phyloP scores from a whole-genome alignment of 2,797 vertebrate species.

The Myripristis murdjan region DNA sequence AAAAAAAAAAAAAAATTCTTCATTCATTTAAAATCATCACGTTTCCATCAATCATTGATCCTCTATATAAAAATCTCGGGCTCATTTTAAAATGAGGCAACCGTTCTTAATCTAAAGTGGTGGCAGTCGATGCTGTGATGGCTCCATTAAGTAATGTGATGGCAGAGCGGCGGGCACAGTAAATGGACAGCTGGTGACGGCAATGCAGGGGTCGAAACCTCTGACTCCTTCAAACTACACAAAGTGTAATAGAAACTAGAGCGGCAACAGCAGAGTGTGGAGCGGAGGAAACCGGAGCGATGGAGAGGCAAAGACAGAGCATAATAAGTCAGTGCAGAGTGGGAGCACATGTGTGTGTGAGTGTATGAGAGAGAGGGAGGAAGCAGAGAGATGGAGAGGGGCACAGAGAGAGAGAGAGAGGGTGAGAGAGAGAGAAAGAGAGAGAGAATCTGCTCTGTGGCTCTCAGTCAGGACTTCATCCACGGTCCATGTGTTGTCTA shows the following conservation, averaged over 20 bases:
- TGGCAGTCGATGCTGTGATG: conserved; percentile 20
- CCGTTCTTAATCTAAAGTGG: conserved; percentile 37
- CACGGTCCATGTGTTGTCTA: conserved; percentile 77
- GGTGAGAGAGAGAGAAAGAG: conserved; percentile 13
- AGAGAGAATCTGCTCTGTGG: conserved; percentile 44
- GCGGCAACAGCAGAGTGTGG: neutral
- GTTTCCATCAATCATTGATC: conserved; percentile 59
- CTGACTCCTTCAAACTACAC: conserved; percentile 11
- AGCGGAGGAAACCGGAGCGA: neutral
- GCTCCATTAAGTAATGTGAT: conserved; percentile 55
- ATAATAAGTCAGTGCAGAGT: conserved; percentile 7
- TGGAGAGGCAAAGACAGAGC: conserved; percentile 1
- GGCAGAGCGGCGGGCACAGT: conserved; percentile 36
- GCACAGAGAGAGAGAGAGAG: conserved; percentile 7
- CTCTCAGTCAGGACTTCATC: conserved; percentile 54
- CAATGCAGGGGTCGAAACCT: conserved; percentile 39
- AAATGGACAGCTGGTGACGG: conserved; percentile 65
- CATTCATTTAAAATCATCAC: conserved; percentile 12
- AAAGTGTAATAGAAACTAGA: neutral
- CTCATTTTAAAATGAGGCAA: conserved; percentile 20
- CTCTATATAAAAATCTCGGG: conserved; percentile 28
- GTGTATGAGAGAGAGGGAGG: neutral
- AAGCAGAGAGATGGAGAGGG: conserved; percentile 5
- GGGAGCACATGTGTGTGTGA: neutral
- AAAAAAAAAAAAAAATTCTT: conserved; percentile 10